phyloP scores from a whole-genome alignment of 2,113 vertebrate genomes.

The Myotis brandtii region DNA sequence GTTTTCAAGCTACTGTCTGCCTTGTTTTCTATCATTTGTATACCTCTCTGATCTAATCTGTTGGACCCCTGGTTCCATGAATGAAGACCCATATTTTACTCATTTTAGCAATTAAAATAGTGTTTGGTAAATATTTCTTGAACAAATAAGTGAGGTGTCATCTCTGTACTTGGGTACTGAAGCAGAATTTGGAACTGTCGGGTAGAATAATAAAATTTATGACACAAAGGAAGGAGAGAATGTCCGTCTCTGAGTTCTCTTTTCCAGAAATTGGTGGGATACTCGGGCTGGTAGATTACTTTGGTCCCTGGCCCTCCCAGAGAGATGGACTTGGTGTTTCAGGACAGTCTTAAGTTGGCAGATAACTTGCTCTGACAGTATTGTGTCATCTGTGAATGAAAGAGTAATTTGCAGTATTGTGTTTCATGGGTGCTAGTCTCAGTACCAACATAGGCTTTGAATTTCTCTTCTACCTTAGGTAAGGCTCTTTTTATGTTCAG shows the following conservation, averaged over 20 bases:
- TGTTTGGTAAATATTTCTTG: constrained; percentile 18
- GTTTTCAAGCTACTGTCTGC: background rate
- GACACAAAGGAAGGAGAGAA: background rate
- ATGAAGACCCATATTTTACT: background rate
- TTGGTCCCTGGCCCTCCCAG: background rate
- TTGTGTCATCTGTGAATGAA: background rate
- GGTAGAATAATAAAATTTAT: background rate
- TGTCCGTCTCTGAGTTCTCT: background rate
- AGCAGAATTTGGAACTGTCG: constrained; percentile 26
- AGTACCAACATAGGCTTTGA: background rate
- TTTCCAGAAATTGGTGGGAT: background rate
- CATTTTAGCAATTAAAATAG: constrained; percentile 16
- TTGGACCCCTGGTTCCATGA: background rate
- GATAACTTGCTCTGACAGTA: background rate
- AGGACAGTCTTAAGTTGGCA: background rate
- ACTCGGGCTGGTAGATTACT: background rate
- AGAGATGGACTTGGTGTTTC: background rate
- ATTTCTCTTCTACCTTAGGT: constrained; percentile 47
- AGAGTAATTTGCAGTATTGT: background rate
- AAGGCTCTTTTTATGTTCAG: background rate
- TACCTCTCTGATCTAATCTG: background rate
- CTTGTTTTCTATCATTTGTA: constrained; percentile 21
- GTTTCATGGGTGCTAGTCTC: background rate
- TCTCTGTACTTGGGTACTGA: background rate
- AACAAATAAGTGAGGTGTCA: background rate